Evolutionary conservation across 2,113 vertebrate species (phyloP).

Genomic region (Halcyon senegalensis): DNA sequence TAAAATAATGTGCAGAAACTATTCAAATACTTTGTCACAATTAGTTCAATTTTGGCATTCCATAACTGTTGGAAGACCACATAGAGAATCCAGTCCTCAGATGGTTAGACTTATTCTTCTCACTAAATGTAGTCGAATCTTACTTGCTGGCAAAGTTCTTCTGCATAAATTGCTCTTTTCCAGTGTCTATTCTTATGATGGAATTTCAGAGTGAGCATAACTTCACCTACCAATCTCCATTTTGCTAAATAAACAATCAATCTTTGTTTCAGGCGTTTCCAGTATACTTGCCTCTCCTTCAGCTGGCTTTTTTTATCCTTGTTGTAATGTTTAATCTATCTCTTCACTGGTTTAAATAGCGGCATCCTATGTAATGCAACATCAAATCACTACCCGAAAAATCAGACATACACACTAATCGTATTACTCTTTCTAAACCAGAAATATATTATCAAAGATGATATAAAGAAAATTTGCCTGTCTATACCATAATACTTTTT

Average conservation of each 20-base stretch:
- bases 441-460: not conserved
- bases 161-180: not conserved
- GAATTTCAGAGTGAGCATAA: not conserved
- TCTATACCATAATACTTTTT: not conserved
- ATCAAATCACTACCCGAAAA: not conserved
- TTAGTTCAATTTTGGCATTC: not conserved
- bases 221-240: not conserved
- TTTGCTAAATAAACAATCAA: not conserved
- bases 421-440: not conserved
- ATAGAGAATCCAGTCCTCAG: not conserved
- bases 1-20: not conserved
- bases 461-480: not conserved
- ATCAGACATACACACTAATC: not conserved
- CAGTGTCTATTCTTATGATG: not conserved
- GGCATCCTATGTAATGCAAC: no score
- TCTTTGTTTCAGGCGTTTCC: not conserved
- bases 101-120: not conserved
- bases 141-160: not conserved
- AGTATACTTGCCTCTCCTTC: not conserved
- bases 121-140: not conserved
- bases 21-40: not conserved
- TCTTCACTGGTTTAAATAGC: not conserved
- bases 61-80: not conserved
- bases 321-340: not conserved
- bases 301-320: not conserved